Conservation (phyloP, 2,888 invertebrate genomes). For the Meta bourneti region DNA sequence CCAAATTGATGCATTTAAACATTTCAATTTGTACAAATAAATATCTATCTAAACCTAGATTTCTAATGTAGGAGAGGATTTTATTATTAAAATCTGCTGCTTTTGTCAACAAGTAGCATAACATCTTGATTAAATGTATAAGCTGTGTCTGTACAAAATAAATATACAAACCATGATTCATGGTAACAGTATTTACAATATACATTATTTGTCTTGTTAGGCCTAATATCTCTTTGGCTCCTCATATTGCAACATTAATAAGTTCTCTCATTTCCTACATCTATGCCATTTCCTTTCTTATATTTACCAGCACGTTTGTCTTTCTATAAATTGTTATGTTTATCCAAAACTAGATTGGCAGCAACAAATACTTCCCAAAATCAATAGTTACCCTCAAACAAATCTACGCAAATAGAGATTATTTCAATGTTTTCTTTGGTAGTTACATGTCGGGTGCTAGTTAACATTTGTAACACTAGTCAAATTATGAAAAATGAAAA, state of each 20-base stretch:
- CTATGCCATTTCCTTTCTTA: conserved; percentile 17
- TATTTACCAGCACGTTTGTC: background rate
- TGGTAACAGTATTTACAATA: conserved; percentile 76
- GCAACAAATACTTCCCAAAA: background rate
- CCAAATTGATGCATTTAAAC: conserved; percentile 54
- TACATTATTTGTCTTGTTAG: conserved; percentile 51
- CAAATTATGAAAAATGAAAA: too few species aligned
- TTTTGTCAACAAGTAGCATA: conserved; percentile 73
- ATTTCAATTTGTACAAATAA: conserved; percentile 70
- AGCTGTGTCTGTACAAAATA: conserved; percentile 76
- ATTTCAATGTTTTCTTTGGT: too few species aligned
- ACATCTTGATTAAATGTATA: conserved; percentile 74
- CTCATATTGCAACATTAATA: conserved; percentile 61
- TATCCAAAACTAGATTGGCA: background rate
- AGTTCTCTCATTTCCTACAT: conserved; percentile 61
- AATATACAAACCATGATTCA: conserved; percentile 74
- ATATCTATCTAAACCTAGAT: conserved; percentile 71
- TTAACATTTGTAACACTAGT: too few species aligned
- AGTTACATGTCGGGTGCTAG: too few species aligned
- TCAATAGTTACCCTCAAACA: too few species aligned
- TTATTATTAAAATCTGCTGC: conserved; percentile 74
- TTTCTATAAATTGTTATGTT: background rate
- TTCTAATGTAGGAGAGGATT: conserved; percentile 71
- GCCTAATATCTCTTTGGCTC: conserved; percentile 72
- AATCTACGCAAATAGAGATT: too few species aligned